Conservation (phyloP, 64 coral and sea anemone genomes). For the Stichodactyla mertensii region DNA sequence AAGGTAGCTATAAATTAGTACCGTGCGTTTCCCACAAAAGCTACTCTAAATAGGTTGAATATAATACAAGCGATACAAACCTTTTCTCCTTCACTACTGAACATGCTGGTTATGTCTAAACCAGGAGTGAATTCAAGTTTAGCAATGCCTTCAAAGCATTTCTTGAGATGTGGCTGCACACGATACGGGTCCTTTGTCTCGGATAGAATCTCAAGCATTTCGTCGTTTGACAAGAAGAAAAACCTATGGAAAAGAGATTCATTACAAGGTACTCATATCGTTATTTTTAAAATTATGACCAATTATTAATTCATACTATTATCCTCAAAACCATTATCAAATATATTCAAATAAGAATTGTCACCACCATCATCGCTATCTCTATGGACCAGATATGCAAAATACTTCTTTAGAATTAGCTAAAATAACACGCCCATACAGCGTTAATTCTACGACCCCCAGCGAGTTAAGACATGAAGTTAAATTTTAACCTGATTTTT, state of each 20-base stretch:
- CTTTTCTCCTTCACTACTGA: conserved; percentile 97
- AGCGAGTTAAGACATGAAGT: too few species aligned
- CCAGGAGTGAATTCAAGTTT: conserved; percentile 88
- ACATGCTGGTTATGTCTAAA: conserved; percentile 94
- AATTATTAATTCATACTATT: not conserved
- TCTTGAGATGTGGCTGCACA: conserved; percentile 98
- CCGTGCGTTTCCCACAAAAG: too few species aligned
- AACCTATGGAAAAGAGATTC: conserved; percentile 45
- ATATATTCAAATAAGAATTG: not conserved
- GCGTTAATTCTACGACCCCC: too few species aligned
- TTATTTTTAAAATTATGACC: not conserved
- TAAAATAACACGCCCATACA: too few species aligned
- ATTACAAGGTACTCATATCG: not conserved
- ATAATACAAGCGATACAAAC: conserved; percentile 25
- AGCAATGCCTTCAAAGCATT: conserved; percentile 98
- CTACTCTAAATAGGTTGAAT: too few species aligned
- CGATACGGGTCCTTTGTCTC: conserved; percentile 99
- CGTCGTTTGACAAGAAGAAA: conserved; percentile 99
- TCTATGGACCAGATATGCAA: too few species aligned
- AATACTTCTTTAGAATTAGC: too few species aligned
- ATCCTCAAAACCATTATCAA: not conserved
- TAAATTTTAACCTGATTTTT: too few species aligned
- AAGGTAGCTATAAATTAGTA: too few species aligned
- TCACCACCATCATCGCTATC: not conserved
- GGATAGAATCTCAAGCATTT: conserved; percentile 98